Conservation (phyloP, 2,113 vertebrate species). For the Paracanthobrama guichenoti region DNA sequence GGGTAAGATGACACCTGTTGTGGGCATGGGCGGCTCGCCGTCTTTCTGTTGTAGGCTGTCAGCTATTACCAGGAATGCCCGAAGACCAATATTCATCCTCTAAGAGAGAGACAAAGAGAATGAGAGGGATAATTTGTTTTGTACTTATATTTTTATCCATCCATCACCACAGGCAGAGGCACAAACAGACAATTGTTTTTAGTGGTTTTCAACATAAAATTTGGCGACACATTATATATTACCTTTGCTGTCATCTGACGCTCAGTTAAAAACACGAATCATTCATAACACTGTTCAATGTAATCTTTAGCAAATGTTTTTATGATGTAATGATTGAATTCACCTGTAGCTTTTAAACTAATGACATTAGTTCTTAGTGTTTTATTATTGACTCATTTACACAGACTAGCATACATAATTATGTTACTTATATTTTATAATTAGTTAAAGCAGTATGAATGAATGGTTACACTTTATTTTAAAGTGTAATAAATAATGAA, state of each 20-base stretch:
- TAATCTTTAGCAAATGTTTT: background rate
- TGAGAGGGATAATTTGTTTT: background rate
- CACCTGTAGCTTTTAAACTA: no score
- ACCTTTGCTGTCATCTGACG: background rate
- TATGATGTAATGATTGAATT: background rate
- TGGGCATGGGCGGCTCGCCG: conserved; percentile 97
- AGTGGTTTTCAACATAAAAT: no score
- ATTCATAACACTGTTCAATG: background rate
- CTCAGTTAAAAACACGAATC: background rate
- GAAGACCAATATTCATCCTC: conserved; percentile 98
- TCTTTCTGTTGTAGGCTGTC: conserved; percentile 99
- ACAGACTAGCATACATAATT: no score
- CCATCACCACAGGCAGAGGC: background rate
- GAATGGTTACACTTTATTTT: no score
- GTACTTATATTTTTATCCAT: background rate
- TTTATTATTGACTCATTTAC: no score
- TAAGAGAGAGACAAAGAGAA: conserved; percentile 60
- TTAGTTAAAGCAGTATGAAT: no score
- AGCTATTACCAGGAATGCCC: conserved; percentile 97
- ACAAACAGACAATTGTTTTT: no score
- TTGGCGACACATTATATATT: no score
- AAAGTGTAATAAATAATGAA: no score
- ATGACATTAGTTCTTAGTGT: no score
- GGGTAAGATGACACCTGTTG: conserved; percentile 94
- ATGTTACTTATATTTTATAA: no score